Conservation (phyloP, 2,797 vertebrate genomes). For the Mallotus villosus region DNA sequence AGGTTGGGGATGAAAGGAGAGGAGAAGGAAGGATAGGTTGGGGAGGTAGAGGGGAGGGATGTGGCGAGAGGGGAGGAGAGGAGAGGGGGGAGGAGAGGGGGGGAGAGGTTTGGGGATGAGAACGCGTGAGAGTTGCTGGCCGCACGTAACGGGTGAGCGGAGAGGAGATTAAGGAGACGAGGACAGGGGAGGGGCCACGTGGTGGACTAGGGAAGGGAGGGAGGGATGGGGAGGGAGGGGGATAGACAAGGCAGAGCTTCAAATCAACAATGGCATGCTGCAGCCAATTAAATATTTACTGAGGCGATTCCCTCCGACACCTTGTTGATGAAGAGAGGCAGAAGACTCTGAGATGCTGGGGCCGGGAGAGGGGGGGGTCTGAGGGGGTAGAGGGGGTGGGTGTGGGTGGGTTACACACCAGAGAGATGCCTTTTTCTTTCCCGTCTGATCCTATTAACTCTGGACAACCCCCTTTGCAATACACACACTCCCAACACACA, state of each 20-base stretch:
- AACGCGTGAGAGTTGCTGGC: too few species aligned
- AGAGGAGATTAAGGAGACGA: not conserved
- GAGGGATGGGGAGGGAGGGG: slow-evolving; percentile 19
- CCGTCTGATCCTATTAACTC: slow-evolving; percentile 75
- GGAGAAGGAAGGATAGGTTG: not conserved
- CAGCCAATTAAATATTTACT: slow-evolving; percentile 83
- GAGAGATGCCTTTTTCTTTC: slow-evolving; percentile 66
- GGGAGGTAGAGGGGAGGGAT: not conserved
- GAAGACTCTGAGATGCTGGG: slow-evolving; percentile 71
- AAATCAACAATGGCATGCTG: slow-evolving; percentile 74
- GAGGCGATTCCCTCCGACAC: slow-evolving; percentile 68
- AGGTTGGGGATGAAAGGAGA: not conserved
- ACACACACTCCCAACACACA: slow-evolving; percentile 17
- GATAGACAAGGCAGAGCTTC: slow-evolving; percentile 56
- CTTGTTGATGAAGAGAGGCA: slow-evolving; percentile 72
- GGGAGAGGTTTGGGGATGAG: too few species aligned
- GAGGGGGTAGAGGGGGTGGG: slow-evolving; percentile 38
- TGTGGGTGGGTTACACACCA: slow-evolving; percentile 61
- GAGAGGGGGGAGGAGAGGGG: not conserved
- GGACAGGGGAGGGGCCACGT: slow-evolving; percentile 6
- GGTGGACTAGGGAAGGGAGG: slow-evolving; percentile 30
- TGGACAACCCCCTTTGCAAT: slow-evolving; percentile 36
- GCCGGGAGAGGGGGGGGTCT: slow-evolving; percentile 39
- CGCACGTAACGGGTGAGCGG: not conserved
- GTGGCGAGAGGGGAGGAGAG: not conserved